phyloP scores from a whole-genome alignment of 2,113 vertebrate genomes.

The Oriolus oriolus region DNA sequence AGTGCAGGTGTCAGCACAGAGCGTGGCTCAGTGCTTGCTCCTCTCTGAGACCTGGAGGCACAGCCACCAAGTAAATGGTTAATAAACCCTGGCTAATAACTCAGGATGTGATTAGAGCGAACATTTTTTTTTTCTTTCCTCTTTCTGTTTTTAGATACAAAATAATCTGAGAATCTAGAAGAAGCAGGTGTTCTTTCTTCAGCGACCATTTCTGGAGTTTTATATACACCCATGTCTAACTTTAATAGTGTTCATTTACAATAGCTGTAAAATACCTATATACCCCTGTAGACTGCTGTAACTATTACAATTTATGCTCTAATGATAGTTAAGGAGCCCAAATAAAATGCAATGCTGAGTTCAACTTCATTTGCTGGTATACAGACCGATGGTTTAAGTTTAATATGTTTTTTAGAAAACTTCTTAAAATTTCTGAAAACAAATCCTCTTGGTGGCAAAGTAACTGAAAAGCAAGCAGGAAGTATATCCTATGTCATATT shows the following conservation, averaged over 20 bases:
- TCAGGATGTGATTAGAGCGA: neutral
- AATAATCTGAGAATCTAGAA: slow-evolving; percentile 20
- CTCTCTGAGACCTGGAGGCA: neutral
- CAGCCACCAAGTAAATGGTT: neutral
- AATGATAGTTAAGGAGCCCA: slow-evolving; percentile 66
- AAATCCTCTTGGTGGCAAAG: neutral
- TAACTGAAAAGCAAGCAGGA: neutral
- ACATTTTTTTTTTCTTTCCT: neutral
- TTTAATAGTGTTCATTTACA: slow-evolving; percentile 70
- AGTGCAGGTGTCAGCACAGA: neutral
- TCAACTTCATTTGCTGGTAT: slow-evolving; percentile 58
- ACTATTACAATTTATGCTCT: slow-evolving; percentile 70
- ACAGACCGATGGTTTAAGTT: slow-evolving; percentile 56
- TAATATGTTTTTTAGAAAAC: slow-evolving; percentile 40
- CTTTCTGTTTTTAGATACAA: slow-evolving; percentile 49
- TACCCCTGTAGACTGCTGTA: slow-evolving; percentile 49
- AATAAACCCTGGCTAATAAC: slow-evolving; percentile 1
- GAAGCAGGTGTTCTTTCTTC: slow-evolving; percentile 63
- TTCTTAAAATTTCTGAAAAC: slow-evolving; percentile 4
- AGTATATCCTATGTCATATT: neutral
- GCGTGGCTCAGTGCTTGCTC: neutral
- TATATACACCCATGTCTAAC: slow-evolving; percentile 64
- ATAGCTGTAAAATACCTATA: slow-evolving; percentile 68
- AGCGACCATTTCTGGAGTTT: slow-evolving; percentile 62
- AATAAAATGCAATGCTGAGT: slow-evolving; percentile 55